These are phyloP conservation scores for Blennius ocellaris DNA, from an alignment of 2,113 vertebrate species.

Conservation along the genomic window DNA sequence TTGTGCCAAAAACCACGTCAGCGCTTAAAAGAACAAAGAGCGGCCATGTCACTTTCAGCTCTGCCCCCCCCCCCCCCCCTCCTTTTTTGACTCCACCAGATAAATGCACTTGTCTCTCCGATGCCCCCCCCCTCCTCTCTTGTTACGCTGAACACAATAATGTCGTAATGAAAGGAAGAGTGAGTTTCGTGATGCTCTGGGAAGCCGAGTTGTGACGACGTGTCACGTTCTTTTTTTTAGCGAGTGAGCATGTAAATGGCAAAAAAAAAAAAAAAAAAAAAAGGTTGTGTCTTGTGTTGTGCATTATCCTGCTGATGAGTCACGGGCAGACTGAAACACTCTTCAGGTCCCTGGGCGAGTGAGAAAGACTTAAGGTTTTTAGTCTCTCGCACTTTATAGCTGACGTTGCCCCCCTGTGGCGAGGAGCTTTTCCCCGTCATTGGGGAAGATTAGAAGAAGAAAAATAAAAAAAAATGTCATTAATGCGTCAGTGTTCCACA, in stretches of 20 bases:
- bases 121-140: conserved; percentile 24
- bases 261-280: conserved; percentile 33
- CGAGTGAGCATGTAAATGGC: conserved; percentile 25
- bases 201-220: conserved; percentile 38
- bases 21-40: conserved; percentile 41
- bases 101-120: conserved; percentile 36
- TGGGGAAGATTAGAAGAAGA: too few species aligned
- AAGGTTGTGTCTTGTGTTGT: conserved; percentile 42
- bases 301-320: conserved; percentile 72
- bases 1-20: conserved; percentile 24
- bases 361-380: conserved; percentile 49
- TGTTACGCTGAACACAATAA: conserved; percentile 31
- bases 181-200: conserved; percentile 7
- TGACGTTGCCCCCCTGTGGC: conserved; percentile 53
- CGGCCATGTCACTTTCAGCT: conserved; percentile 48
- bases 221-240: conserved; percentile 37
- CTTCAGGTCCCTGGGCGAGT: conserved; percentile 46
- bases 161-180: conserved; percentile 27
- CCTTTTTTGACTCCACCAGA: conserved; percentile 39
- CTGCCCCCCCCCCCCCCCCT: too few species aligned
- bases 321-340: conserved; percentile 64
- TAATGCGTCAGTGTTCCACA: conserved; percentile 39
- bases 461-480: conserved; percentile 22
- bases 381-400: conserved; percentile 42
- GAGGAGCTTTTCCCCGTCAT: conserved; percentile 48